These are phyloP conservation scores for Hirudo medicinalis DNA, from an alignment of 1,140 invertebrate genomes.

Conservation along the genomic window DNA sequence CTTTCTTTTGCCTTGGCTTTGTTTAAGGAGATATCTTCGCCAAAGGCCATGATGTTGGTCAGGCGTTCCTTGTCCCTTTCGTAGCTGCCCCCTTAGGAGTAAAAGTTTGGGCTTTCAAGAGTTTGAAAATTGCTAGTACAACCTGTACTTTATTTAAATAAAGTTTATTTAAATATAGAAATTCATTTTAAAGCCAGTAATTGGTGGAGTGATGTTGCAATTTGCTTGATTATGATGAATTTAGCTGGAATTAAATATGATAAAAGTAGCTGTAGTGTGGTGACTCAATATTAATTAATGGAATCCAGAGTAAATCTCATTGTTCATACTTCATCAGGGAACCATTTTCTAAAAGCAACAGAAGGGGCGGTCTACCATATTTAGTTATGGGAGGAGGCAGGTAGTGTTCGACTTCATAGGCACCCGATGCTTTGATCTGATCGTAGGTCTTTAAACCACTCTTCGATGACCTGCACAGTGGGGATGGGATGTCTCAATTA, in stretches of 20 bases:
- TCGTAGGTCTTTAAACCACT: neutral
- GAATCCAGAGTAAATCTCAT: too few relatives aligned
- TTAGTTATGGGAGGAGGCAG: neutral
- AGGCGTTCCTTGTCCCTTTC: slow-evolving; percentile 4
- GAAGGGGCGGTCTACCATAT: neutral
- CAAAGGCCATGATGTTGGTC: slow-evolving; percentile 1
- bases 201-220: too few relatives aligned
- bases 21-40: neutral
- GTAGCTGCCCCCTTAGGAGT: neutral
- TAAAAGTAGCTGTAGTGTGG: too few relatives aligned
- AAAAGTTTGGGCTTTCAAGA: neutral
- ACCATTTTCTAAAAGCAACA: too few relatives aligned
- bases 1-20: neutral
- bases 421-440: neutral
- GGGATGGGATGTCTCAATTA: too few relatives aligned
- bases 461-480: neutral
- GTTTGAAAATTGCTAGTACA: too few relatives aligned
- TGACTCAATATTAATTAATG: too few relatives aligned
- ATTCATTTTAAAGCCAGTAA: too few relatives aligned
- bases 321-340: too few relatives aligned
- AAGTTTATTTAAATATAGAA: too few relatives aligned
- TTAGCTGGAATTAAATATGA: neutral
- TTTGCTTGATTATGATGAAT: too few relatives aligned
- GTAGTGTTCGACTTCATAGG: neutral
- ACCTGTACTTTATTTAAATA: too few relatives aligned